Evolutionary conservation across 2,888 invertebrate species (phyloP), one percentile per base, ranked within the genome.

Genomic region (Melanargia galathea): DNA sequence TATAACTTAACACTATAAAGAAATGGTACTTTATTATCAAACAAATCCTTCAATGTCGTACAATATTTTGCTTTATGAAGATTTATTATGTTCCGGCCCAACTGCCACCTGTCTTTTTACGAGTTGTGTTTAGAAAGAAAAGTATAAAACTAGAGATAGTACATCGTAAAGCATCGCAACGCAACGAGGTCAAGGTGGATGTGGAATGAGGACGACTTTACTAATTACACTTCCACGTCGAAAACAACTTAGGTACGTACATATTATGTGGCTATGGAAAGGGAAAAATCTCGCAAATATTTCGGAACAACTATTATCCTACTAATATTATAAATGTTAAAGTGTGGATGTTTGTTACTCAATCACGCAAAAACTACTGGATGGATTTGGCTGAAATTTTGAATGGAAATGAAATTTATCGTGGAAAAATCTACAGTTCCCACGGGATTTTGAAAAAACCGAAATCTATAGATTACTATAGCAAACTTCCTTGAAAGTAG

Each of bases 121-220:
- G 78, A 78, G 75, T 75, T 75, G 71, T 73, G 76, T 79, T 76
- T 69, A 76, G 74, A 79, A 81, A 82, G 78, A 84, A 84, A 81
- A 80, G 76, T 79, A 79, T 84, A 82, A 87, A 84, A 79, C 79
- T 72, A 77, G 75, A 81, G 75, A 81, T 78, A 79, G 78, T 75
- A 76, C 76, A 79, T 84, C 84, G 82, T 88, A 86, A 89, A 87
- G 74, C 71, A 77, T 68, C 64, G 73, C 76, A 88, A 83, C 82
- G 72, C 76, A 88, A 83, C 82, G 84, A 84, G 89, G 90, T 89
- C 90, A 90, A 89, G 90, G 89, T 87, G 78, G 73, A 81, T 82
- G 79, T 81, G 82, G 82, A 89, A 86, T 83, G 86, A 84, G 87
- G 84, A 82, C 88, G 77, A 74, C 73, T 75, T 73, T 70, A 78